Evolutionary conservation across 2,113 vertebrate species (phyloP), one percentile per base, ranked within the genome.

Genomic region (Sceloporus tristichus): DNA sequence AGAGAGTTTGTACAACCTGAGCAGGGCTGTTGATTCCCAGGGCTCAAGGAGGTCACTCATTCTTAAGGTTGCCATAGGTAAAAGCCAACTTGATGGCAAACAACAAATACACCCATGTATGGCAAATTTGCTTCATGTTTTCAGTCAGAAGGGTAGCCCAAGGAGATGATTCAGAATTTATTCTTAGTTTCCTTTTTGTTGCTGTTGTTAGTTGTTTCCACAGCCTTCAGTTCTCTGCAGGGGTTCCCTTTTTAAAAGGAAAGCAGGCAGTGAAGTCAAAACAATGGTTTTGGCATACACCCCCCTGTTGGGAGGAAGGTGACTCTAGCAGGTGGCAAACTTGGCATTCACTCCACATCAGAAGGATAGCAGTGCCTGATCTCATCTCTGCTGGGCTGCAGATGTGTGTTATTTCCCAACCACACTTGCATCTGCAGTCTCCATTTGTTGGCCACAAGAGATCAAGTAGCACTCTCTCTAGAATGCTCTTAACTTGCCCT

Each of bases 171-270:
- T 88, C n/a, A n/a, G 0, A 9, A 27, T 77, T 66, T 94, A 94
- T 94, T 94, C 94, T 95, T 90, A 94, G 90, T 54, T 80, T 82
- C 92, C 89, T 81, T 88, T 82, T 94, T 62, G 13, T 18, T 62
- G 48, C 48, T 48, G 48, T 48, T 48, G 48, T 48, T 48, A 7
- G 48, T 62, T 14, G 59, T 14, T 62, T 62, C 59, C 11, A 62
- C 13, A 62, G 59, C 59, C 13, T 62, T 62, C 18, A 62, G 59
- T 62, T 62, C 59, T 62, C 59, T 91, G 92, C 93, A 91, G 34
- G 92, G 93, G 93, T 93, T 95, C 93, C 93, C 93, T 90, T 88
- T 86, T 62, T 92, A 88, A 94, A 90, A 91, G 92, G 88, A 85
- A 85, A 90, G 21, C 75, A 88, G 87, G 80, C 59, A 79, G 88